A percentile compares a stretch with the other conserved stretches of the same genome.
Evolutionary conservation across 23 tunicate species (phyloP).

Genomic region (Trididemnum miniatum): DNA sequence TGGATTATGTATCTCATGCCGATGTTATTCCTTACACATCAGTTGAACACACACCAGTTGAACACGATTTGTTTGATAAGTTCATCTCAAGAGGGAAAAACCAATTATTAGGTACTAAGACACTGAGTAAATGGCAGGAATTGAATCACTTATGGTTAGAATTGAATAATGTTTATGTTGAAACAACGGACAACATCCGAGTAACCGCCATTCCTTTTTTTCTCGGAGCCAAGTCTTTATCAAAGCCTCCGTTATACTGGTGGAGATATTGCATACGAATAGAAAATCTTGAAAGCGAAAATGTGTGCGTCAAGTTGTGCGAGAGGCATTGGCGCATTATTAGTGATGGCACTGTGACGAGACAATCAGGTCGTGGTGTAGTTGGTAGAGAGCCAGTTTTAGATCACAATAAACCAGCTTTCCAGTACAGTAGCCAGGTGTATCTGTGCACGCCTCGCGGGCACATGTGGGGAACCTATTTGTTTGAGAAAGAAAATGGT

Average conservation of each 20-base stretch:
- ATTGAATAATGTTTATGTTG: conserved; percentile 77
- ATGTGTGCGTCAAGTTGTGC: conserved; percentile 40
- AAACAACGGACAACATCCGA: conserved; percentile 75
- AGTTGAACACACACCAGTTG: conserved; percentile 61
- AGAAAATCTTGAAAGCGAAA: conserved; percentile 62
- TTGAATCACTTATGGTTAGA: conserved; percentile 74
- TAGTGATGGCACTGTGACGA: conserved; percentile 87
- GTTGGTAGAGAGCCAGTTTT: conserved; percentile 90
- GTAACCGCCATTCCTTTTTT: conserved; percentile 95
- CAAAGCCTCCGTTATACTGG: conserved; percentile 31
- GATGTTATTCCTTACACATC: conserved; percentile 91
- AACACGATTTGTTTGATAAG: conserved; percentile 73
- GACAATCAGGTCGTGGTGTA: conserved; percentile 85
- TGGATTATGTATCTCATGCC: conserved; percentile 80
- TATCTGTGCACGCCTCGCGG: conserved; percentile 75
- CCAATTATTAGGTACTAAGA: conserved; percentile 47
- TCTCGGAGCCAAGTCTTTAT: conserved; percentile 47
- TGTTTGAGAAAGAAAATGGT: conserved; percentile 76
- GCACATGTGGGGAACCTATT: conserved; percentile 86
- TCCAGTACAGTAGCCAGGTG: conserved; percentile 86
- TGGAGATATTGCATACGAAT: conserved; percentile 92
- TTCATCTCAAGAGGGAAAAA: conserved; percentile 29
- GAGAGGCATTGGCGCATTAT: conserved; percentile 92
- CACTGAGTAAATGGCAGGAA: conserved; percentile 74
- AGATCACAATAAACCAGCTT: conserved; percentile 63